Evolutionary conservation across 2,888 invertebrate genomes (phyloP).

Genomic region (Hedychridium roseum): DNA sequence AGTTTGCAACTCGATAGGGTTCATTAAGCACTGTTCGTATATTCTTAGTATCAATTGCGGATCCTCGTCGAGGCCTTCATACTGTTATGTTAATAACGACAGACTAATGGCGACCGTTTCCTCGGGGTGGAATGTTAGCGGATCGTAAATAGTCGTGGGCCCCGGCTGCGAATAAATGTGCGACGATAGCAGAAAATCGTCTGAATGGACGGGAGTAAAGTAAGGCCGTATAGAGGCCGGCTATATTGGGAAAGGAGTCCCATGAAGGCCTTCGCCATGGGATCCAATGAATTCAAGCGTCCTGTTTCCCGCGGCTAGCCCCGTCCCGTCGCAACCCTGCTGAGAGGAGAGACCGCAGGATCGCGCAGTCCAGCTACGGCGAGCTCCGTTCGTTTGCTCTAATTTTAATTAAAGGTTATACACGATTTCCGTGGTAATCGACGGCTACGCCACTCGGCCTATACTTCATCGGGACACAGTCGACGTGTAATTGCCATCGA

Average conservation of each 20-base stretch:
- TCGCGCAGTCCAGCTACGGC: constrained; percentile 19
- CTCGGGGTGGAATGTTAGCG: constrained; percentile 4
- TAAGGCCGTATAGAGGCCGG: too few species aligned
- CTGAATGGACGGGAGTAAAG: constrained; percentile 15
- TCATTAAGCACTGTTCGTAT: too few species aligned
- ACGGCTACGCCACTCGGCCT: constrained; percentile 18
- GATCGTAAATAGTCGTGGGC: constrained; percentile 38
- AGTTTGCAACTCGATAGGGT: too few species aligned
- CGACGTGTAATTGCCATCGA: constrained; percentile 36
- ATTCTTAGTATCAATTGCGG: too few species aligned
- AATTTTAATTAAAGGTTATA: constrained; percentile 56
- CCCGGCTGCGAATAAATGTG: constrained; percentile 39
- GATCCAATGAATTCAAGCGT: constrained; percentile 43
- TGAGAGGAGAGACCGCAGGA: constrained; percentile 35
- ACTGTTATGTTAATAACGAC: too few species aligned
- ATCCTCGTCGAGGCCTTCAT: too few species aligned
- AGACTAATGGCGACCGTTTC: constrained; percentile 1
- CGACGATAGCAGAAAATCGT: constrained; percentile 18
- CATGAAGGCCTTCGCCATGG: constrained; percentile 25
- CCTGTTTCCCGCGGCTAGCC: constrained; percentile 36
- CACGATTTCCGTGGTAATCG: constrained; percentile 42
- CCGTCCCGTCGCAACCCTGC: constrained; percentile 46
- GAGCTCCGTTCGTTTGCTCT: constrained; percentile 45
- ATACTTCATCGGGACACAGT: constrained; percentile 33
- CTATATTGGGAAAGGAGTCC: constrained; percentile 18